Base-by-base conservation (phyloP, 1,140 invertebrate genomes). In the Spodoptera frugiperda region DNA sequence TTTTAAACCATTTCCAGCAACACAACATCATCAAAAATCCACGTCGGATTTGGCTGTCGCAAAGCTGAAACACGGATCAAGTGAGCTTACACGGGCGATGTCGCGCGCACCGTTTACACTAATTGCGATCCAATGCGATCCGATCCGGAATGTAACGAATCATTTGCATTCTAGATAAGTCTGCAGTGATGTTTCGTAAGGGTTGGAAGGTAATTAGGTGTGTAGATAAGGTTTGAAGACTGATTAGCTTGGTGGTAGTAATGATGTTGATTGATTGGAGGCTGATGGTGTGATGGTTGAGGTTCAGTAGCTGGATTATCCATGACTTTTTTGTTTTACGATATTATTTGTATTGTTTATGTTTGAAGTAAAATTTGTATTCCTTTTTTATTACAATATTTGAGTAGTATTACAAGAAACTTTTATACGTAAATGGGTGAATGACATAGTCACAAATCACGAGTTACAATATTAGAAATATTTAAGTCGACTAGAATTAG, bases 41-140 rank as follows among this genome's bases (percentile, higher is more conserved):
- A 82, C 75, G 82, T 85, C 82, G 88, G 88, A 87, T 90, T 90
- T 87, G 77, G 78, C 81, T 86, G 88, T 91, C 90, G 85, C 84
- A 87, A 89, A 89, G 89, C 89, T 82, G 84, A 79, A 85, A 84
- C 83, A 77, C 79, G 87, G 87, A 87, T 89, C 87, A 89, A 84
- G 76, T 82, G 74, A 82, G 89, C 86, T 90, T 89, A 86, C 84
- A 61, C 82, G 82, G 82, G 82, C 83, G 80, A 79, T 82, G 82
- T 85, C 77, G 81, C 75, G 84, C 83, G 85, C 82, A 78, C 77
- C 85, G 83, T 88, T 89, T 86, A 84, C 82, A 89, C 88, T 88
- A 88, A 89, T 89, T 88, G 84, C 87, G 78, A 90, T 88, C 81
- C 84, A 82, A 87, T 84, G 72, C 84, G 81, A 57, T 53, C 21